Evolutionary conservation across 2,797 vertebrate genomes (phyloP).

Genomic region (Esox lucius): DNA sequence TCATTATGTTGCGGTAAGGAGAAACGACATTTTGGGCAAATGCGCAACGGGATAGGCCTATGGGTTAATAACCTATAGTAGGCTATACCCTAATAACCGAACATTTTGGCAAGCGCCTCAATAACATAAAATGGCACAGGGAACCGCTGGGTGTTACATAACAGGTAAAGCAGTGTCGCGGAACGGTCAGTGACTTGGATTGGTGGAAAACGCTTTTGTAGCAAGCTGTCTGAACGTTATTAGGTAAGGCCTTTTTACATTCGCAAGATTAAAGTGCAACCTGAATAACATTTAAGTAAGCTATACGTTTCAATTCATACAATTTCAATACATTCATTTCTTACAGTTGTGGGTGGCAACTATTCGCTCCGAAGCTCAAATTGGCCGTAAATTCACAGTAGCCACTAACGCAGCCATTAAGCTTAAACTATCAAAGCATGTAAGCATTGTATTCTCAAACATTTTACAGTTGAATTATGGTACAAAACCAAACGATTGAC

Average conservation of each 20-base stretch:
- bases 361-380: too few species aligned
- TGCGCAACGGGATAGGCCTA: background rate
- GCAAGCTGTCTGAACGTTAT: constrained; percentile 42
- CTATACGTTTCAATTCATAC: too few species aligned
- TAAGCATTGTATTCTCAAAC: too few species aligned
- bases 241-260: background rate
- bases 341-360: too few species aligned
- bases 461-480: too few species aligned
- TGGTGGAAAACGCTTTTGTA: constrained; percentile 25
- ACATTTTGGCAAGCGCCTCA: constrained; percentile 4
- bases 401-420: too few species aligned
- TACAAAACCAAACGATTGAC: too few species aligned
- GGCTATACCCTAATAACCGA: background rate
- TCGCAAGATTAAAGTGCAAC: background rate
- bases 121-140: constrained; percentile 41
- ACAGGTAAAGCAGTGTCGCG: constrained; percentile 70
- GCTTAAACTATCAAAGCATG: too few species aligned
- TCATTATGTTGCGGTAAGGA: constrained; percentile 78
- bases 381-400: too few species aligned
- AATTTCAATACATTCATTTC: too few species aligned
- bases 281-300: too few species aligned
- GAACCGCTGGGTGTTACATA: constrained; percentile 67
- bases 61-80: background rate
- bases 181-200: constrained; percentile 58
- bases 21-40: background rate